Conservation (phyloP, 2,888 invertebrate genomes). For the Ectropis crepuscularia region DNA sequence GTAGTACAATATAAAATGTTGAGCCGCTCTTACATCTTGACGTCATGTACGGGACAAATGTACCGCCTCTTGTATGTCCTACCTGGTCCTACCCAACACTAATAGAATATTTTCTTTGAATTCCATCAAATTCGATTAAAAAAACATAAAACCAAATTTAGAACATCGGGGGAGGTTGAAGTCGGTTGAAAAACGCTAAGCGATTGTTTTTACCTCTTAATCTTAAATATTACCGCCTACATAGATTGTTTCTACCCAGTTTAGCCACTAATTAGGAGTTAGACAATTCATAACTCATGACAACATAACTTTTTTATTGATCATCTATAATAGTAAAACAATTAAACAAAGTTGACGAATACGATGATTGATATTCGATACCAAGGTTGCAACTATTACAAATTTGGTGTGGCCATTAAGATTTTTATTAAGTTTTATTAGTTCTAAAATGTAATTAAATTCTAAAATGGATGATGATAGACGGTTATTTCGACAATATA, state of each 20-base stretch:
- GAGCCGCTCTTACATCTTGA: no score
- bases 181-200: no score
- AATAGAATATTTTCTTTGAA: no score
- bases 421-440: conserved; percentile 10
- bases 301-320: conserved; percentile 1
- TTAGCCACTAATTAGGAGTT: not conserved
- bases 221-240: not conserved
- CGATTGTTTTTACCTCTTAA: not conserved
- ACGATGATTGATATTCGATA: not conserved
- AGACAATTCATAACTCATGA: not conserved
- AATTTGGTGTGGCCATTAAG: conserved; percentile 26
- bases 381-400: conserved; percentile 31
- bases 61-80: no score
- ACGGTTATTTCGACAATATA: no score
- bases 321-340: not conserved
- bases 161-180: no score
- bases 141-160: no score
- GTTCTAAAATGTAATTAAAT: conserved; percentile 7
- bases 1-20: no score
- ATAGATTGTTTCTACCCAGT: not conserved
- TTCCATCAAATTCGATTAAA: no score
- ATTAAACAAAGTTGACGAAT: conserved; percentile 3
- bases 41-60: no score
- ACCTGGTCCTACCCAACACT: no score
- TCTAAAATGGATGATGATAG: not conserved